Evolutionary conservation across 2,888 invertebrate species (phyloP).

Genomic region (Euplagia quadripunctaria): DNA sequence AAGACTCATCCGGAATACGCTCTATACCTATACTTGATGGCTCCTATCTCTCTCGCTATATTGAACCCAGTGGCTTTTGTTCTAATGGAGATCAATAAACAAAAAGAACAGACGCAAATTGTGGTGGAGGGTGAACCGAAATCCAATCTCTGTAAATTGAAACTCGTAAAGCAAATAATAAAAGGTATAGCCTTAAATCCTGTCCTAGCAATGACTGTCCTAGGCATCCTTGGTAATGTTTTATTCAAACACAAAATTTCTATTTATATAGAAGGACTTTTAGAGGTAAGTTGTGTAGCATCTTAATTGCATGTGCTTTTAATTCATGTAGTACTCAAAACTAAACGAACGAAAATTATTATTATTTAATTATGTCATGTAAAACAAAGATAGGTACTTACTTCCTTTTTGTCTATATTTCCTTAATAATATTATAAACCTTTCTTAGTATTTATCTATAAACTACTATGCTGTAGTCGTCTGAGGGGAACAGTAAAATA

Average conservation of each 20-base stretch:
- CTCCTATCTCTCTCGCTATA: constrained; percentile 97
- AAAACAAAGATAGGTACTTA: background rate
- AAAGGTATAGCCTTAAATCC: constrained; percentile 95
- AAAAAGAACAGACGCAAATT: constrained; percentile 70
- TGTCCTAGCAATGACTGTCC: constrained; percentile 96
- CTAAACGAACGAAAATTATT: background rate
- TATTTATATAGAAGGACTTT: constrained; percentile 90
- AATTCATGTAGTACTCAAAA: background rate
- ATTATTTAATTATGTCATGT: background rate
- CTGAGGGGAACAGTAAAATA: background rate
- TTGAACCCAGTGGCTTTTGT: constrained; percentile 97
- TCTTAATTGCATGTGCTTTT: constrained; percentile 2
- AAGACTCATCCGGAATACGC: constrained; percentile 96
- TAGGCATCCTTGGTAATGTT: constrained; percentile 95
- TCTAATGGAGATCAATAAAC: constrained; percentile 93
- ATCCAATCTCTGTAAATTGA: constrained; percentile 67
- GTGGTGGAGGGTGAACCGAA: constrained; percentile 54
- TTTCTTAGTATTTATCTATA: too few species aligned
- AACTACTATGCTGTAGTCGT: too few species aligned
- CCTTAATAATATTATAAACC: background rate
- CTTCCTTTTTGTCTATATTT: background rate
- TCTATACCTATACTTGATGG: constrained; percentile 96
- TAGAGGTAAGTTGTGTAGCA: constrained; percentile 87
- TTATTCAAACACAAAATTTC: constrained; percentile 93
- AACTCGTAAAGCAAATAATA: constrained; percentile 80